Evolutionary conservation across 2,888 invertebrate genomes (phyloP).

Genomic region (Ophion costatus): DNA sequence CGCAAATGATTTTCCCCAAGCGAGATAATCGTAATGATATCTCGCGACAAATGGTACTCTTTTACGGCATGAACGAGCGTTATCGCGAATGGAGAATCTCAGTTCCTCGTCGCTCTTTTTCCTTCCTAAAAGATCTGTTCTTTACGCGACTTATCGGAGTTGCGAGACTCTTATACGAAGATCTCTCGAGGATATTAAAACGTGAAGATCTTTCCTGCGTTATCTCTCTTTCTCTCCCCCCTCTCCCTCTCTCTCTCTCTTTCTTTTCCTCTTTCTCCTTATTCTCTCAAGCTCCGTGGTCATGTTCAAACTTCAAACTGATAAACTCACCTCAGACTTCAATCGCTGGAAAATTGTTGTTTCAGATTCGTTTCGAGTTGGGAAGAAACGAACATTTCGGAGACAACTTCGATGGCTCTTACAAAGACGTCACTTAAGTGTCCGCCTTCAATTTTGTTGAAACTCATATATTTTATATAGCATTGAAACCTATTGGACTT

Average conservation of each 20-base stretch:
- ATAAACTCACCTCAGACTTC: neutral
- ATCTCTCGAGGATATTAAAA: constrained; percentile 51
- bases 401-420: too few species aligned
- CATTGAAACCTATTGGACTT: too few species aligned
- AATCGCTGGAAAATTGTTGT: too few species aligned
- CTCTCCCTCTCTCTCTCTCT: neutral
- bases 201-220: constrained; percentile 11
- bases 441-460: too few species aligned
- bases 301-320: neutral
- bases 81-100: constrained; percentile 47
- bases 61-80: constrained; percentile 16
- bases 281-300: neutral
- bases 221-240: neutral
- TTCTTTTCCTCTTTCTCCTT: neutral
- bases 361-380: too few species aligned
- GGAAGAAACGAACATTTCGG: too few species aligned
- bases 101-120: constrained; percentile 3
- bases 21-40: constrained; percentile 59
- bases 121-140: constrained; percentile 20
- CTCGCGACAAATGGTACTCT: constrained; percentile 55
- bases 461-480: too few species aligned
- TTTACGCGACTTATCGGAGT: constrained; percentile 7
- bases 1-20: constrained; percentile 60
- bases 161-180: constrained; percentile 10
- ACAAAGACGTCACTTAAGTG: too few species aligned